Conservation (phyloP, 2,113 vertebrate species). For the Toxostoma redivivum region DNA sequence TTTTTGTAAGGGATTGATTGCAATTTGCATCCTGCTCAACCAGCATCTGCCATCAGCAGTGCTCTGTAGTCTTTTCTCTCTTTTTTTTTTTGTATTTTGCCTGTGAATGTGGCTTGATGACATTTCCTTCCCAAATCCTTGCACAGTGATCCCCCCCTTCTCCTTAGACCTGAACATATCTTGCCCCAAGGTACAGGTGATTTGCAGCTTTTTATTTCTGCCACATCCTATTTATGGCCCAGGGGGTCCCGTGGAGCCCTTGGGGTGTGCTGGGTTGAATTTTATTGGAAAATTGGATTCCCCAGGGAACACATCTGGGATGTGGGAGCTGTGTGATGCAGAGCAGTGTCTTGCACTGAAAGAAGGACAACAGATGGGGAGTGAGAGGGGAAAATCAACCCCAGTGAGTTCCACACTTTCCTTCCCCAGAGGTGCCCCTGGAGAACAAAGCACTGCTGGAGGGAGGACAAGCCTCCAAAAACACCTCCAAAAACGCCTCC, state of each 20-base stretch:
- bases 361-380: not conserved
- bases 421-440: not conserved
- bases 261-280: not conserved
- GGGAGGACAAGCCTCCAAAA: not conserved
- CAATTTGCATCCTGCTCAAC: conserved; percentile 66
- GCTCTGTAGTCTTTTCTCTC: not conserved
- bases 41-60: conserved; percentile 58
- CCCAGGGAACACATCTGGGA: not conserved
- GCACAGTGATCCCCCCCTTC: not conserved
- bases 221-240: fast-evolving
- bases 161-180: not conserved
- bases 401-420: fast-evolving
- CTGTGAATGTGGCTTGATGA: conserved; percentile 59
- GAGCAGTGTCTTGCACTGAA: not conserved
- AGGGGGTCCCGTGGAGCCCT: fast-evolving
- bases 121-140: conserved; percentile 34
- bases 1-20: conserved; percentile 66
- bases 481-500: too few relatives aligned
- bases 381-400: not conserved
- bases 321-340: not conserved
- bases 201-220: not conserved
- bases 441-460: not conserved
- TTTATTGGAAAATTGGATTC: not conserved
- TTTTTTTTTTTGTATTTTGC: conserved; percentile 20
- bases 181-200: not conserved